phyloP scores from a whole-genome alignment of 2,797 vertebrate species.

The Girardinus metallicus region DNA sequence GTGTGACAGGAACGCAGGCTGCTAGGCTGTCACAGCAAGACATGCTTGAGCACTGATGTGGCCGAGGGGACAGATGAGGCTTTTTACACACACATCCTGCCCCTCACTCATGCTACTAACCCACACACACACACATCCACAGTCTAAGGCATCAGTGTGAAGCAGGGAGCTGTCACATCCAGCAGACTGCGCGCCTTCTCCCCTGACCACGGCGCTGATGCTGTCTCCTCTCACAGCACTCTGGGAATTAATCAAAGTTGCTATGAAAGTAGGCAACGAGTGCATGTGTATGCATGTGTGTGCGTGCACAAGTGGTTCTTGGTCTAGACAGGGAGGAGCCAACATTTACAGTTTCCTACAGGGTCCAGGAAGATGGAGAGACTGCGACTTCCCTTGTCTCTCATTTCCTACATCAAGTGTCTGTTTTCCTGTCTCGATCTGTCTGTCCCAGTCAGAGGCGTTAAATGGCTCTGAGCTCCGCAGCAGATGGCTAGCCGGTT shows the following conservation, averaged over 20 bases:
- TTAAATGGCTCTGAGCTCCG: slow-evolving; percentile 48
- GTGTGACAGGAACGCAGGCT: slow-evolving; percentile 54
- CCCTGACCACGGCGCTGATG: slow-evolving; percentile 68
- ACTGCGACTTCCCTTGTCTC: slow-evolving; percentile 15
- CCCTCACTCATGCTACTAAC: slow-evolving; percentile 52
- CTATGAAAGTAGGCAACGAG: slow-evolving; percentile 60
- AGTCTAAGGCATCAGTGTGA: slow-evolving; percentile 64
- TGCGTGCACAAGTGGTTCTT: slow-evolving; percentile 41
- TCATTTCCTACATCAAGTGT: slow-evolving; percentile 22
- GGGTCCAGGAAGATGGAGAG: slow-evolving; percentile 57
- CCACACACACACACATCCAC: slow-evolving; percentile 14
- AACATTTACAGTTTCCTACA: slow-evolving; percentile 68
- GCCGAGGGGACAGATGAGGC: slow-evolving; percentile 70
- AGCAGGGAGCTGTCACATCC: slow-evolving; percentile 76
- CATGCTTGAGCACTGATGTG: slow-evolving; percentile 75
- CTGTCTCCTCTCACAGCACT: slow-evolving; percentile 69
- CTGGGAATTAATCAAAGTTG: slow-evolving; percentile 76
- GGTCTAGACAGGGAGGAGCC: slow-evolving; percentile 82
- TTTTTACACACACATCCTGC: slow-evolving; percentile 18
- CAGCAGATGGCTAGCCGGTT: slow-evolving; percentile 58
- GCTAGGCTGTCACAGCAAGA: slow-evolving; percentile 72
- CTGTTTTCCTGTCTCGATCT: slow-evolving; percentile 39
- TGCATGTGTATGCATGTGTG: slow-evolving; percentile 11
- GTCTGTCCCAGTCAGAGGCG: slow-evolving; percentile 47
- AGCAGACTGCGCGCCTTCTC: slow-evolving; percentile 58